These are phyloP conservation scores for Hemiprocne comata DNA, from an alignment of 2,113 vertebrate genomes.

Conservation along the genomic window DNA sequence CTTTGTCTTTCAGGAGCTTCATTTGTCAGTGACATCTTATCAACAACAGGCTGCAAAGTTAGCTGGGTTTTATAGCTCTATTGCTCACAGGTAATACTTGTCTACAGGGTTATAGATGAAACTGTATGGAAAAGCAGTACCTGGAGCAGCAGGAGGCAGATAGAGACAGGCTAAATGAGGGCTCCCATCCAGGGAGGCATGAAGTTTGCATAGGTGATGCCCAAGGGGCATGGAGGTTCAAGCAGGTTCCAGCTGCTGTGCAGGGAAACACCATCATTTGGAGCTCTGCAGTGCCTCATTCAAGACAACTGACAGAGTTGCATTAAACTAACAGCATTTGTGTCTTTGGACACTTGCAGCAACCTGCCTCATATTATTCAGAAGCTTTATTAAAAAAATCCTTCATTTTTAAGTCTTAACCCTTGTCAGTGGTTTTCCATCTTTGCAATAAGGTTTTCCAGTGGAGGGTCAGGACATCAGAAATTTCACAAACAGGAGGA, in stretches of 20 bases:
- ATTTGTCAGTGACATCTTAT: neutral
- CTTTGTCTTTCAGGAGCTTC: neutral
- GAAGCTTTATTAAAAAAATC: neutral
- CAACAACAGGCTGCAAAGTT: neutral
- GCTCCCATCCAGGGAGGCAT: neutral
- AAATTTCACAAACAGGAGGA: neutral
- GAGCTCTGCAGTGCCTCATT: fast-evolving
- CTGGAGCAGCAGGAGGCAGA: neutral
- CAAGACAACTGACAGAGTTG: neutral
- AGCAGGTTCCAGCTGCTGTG: neutral
- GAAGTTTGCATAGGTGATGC: neutral
- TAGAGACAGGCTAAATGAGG: neutral
- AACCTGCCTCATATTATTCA: neutral
- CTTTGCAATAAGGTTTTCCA: neutral
- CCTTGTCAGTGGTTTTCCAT: neutral
- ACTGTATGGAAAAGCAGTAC: neutral
- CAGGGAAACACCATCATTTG: fast-evolving
- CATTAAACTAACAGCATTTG: fast-evolving
- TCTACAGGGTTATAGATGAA: neutral
- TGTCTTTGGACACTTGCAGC: neutral
- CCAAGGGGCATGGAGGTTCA: neutral
- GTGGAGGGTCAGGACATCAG: neutral
- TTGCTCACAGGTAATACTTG: neutral
- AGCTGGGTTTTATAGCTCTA: neutral
- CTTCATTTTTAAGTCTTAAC: neutral